A percentile compares a stretch with the other conserved stretches of the same genome.
Evolutionary conservation across 2,888 invertebrate species (phyloP).

Genomic region (Steinernema scapterisci): DNA sequence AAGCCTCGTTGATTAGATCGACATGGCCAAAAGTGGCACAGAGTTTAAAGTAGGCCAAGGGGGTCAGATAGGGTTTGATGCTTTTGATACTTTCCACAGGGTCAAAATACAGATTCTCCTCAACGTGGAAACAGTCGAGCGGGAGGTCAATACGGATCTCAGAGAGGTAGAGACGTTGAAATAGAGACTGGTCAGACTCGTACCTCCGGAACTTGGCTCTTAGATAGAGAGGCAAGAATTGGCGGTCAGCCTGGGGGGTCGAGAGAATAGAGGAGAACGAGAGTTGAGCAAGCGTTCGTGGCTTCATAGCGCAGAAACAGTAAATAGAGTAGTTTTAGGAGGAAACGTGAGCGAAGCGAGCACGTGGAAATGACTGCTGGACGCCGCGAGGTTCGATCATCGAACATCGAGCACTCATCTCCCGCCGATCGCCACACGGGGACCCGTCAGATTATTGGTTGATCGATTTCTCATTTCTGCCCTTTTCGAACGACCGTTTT

Average conservation of each 20-base stretch:
- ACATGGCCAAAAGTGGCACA: constrained; percentile 15
- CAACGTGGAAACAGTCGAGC: background rate
- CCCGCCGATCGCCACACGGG: background rate
- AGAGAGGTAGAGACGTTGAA: background rate
- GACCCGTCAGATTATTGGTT: background rate
- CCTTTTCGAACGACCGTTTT: background rate
- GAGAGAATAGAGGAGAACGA: constrained; percentile 7
- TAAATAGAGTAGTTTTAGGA: background rate
- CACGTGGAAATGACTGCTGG: constrained; percentile 26
- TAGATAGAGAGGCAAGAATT: constrained; percentile 1
- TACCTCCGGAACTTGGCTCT: constrained; percentile 10
- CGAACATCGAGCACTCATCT: constrained; percentile 23
- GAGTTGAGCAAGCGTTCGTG: constrained; percentile 16
- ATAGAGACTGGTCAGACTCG: background rate
- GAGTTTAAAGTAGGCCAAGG: constrained; percentile 1
- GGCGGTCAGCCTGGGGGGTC: background rate
- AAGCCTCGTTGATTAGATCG: background rate
- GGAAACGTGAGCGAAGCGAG: constrained; percentile 4
- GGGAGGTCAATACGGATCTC: background rate
- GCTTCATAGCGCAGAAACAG: constrained; percentile 12
- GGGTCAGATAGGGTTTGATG: background rate
- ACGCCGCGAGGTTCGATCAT: constrained; percentile 14
- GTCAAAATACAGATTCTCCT: constrained; percentile 5
- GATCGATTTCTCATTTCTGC: constrained; percentile 20
- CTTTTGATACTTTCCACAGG: background rate